Evolutionary conservation across 2,797 vertebrate genomes (phyloP), one percentile per base, ranked within the genome.

Genomic region (Sitta carolinensis): DNA sequence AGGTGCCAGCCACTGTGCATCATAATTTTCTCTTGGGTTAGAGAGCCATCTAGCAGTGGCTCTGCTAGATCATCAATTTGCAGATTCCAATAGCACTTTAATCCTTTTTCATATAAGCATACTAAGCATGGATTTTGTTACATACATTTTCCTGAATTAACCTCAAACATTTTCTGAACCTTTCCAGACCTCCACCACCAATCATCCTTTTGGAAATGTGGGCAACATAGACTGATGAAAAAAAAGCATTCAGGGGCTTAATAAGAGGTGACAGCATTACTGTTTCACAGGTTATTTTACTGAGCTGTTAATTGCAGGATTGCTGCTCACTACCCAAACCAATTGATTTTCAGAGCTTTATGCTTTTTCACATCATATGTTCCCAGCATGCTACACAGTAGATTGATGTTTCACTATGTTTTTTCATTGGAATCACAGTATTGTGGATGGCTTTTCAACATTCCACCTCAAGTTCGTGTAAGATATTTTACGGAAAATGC

Each of bases 11-110:
- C 51, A 34, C 55, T 23, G 55, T 13, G 23, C 30, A 45, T 11
- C 2, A 4, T 19, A 43, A 32, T 55, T 89, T 84, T 87, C 51
- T 91, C 68, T 76, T 84, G 52, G 57, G 59, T 79, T 90, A 76
- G 74, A 90, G 88, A 91, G 96, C 91, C 96, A 93, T 38, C 95
- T 95, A 96, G 88, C 77, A 94, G 67, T 26, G 29, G 13, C 42
- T 36, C 36, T 36, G 36, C 36, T 36, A 36, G 36, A 11, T 73
- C 36, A 22, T 32, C 3, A 6, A 55, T 72, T 34, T 45, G 36
- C 48, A 84, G n/a, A 25, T 36, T 75, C 11, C 27, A 43, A 19
- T 2, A 38, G 21, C 26, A 84, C 15, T 59, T 20, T 5, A 78
- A 20, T 36, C 5, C 58, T 66, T 63, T 73, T 30, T 40, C 61